Conservation (phyloP, 2,113 vertebrate species). For the Numenius arquata region DNA sequence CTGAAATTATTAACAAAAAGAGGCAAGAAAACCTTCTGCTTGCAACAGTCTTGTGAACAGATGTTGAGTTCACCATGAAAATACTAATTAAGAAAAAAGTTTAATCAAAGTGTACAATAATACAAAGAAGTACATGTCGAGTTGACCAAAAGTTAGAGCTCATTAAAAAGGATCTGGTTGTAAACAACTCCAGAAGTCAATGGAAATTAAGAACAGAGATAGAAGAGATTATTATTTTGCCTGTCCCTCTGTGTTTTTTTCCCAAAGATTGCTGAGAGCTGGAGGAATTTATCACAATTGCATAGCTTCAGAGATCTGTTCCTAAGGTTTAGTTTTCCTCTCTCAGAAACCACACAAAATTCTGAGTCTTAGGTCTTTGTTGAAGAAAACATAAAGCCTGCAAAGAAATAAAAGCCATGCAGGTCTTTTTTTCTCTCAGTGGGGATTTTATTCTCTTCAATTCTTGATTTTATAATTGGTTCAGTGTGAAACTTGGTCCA, state of each 20-base stretch:
- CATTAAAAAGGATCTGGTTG: neutral
- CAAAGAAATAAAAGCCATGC: neutral
- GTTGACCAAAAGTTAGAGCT: neutral
- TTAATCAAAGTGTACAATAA: neutral
- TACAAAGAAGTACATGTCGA: neutral
- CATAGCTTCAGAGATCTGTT: neutral
- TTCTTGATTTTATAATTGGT: conserved; percentile 10
- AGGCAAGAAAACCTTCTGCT: neutral
- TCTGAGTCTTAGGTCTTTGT: neutral
- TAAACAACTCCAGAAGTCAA: neutral
- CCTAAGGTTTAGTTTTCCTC: neutral
- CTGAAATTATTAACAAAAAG: neutral
- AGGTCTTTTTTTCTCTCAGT: neutral
- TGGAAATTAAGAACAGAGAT: neutral
- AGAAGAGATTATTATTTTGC: neutral
- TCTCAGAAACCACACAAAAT: neutral
- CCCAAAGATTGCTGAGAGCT: neutral
- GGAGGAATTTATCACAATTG: neutral
- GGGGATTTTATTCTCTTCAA: neutral
- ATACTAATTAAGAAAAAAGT: neutral
- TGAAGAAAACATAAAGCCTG: neutral
- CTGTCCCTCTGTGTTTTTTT: neutral
- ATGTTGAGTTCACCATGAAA: neutral
- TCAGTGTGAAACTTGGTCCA: neutral
- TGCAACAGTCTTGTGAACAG: neutral